These are phyloP conservation scores for Silurus lanzhouensis DNA, from an alignment of 2,797 vertebrate genomes.

Conservation along the genomic window DNA sequence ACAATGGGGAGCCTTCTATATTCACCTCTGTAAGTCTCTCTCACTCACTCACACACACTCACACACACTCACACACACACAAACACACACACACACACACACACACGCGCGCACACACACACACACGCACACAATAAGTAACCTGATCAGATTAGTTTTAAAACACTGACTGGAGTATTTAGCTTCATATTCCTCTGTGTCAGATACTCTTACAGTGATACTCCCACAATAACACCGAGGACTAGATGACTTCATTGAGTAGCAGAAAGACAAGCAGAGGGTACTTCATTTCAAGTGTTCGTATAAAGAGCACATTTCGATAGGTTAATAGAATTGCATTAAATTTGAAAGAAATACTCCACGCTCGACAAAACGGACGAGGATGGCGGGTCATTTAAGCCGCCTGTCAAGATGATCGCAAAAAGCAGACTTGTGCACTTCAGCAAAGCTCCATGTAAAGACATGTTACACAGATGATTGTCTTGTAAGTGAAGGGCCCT, in stretches of 20 bases:
- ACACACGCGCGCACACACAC: neutral
- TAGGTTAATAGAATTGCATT: neutral
- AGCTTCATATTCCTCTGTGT: neutral
- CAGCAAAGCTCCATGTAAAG: neutral
- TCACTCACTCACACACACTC: neutral
- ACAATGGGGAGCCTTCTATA: constrained; percentile 98
- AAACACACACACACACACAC: neutral
- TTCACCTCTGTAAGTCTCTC: constrained; percentile 90
- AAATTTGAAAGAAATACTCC: neutral
- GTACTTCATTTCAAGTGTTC: neutral
- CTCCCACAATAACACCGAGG: neutral
- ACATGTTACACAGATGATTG: neutral
- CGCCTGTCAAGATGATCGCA: neutral
- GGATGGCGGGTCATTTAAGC: neutral
- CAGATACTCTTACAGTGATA: neutral
- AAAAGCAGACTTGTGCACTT: neutral
- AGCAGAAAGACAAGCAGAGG: neutral
- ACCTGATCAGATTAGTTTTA: neutral
- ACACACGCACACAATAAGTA: neutral
- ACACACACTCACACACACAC: constrained; percentile 17
- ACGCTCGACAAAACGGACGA: too few species aligned
- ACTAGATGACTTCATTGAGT: neutral
- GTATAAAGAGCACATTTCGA: neutral
- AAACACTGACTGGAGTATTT: neutral
- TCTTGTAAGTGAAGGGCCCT: neutral